Conservation (phyloP, 2,888 invertebrate species). For the Melolontha melolontha region DNA sequence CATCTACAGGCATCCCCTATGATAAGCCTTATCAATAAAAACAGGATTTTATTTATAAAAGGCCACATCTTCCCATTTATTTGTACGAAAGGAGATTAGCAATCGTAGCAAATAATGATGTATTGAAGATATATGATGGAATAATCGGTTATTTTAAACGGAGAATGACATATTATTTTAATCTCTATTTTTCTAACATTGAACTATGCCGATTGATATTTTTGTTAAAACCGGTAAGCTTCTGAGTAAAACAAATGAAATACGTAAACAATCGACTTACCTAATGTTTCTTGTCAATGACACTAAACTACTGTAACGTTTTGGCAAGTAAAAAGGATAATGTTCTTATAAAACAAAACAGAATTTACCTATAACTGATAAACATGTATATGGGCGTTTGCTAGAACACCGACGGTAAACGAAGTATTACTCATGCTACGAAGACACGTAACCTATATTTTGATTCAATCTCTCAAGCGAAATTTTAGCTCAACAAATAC, state of each 20-base stretch:
- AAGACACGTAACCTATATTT: slow-evolving; percentile 33
- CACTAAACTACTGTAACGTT: slow-evolving; percentile 14
- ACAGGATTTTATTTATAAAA: background rate
- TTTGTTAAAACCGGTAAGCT: slow-evolving; percentile 18
- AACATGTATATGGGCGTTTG: slow-evolving; percentile 30
- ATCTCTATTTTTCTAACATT: too few relatives aligned
- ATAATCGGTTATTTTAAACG: background rate
- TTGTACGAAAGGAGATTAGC: background rate
- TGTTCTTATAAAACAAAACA: slow-evolving; percentile 16
- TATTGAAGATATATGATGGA: background rate
- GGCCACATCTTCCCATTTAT: too few relatives aligned
- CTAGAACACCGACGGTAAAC: slow-evolving; percentile 23
- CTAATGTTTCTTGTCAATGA: slow-evolving; percentile 22
- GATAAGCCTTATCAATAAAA: slow-evolving; percentile 41
- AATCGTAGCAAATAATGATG: background rate
- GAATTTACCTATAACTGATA: slow-evolving; percentile 20
- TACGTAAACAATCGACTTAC: slow-evolving; percentile 35
- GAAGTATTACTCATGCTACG: slow-evolving; percentile 28
- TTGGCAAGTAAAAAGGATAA: background rate
- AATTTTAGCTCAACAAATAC: too few relatives aligned
- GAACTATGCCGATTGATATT: too few relatives aligned
- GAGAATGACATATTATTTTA: too few relatives aligned
- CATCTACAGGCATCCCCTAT: slow-evolving; percentile 40
- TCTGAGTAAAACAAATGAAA: slow-evolving; percentile 15
- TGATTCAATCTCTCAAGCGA: too few relatives aligned